Evolutionary conservation across 2,888 invertebrate genomes (phyloP), one percentile per base, ranked within the genome.

Genomic region (Brachypterus glaber): DNA sequence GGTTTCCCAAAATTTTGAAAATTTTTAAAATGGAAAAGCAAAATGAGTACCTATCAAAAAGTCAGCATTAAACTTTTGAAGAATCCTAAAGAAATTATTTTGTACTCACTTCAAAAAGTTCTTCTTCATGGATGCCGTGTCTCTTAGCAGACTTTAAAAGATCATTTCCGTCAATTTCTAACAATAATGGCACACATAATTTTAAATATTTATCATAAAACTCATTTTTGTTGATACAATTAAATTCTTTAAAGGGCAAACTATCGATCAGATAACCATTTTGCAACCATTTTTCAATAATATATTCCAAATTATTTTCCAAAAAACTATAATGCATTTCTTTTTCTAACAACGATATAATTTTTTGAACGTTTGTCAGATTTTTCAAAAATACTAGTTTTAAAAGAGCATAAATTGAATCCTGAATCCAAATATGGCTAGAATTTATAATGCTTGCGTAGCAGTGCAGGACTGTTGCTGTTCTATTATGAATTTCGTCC

Each of bases 301-400:
- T 42, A 64, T 68, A 69, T 33, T 66, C 65, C 39, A 68, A 54
- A 46, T 73, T 68, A 35, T 58, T 64, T 33, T 67, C 62, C 35
- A 71, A 47, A 48, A 74, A 71, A 4, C 50, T 42, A n/a, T 61
- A 53, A 3, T 61, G 47, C 13, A 51, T 57, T 9, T 59, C 30
- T 17, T 51, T 44, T 21, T 44, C 41, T 31, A 61, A 48, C 4
- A 32, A n/a, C 32, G n/a, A 9, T 8, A 7, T 32, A 13, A 4
- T 32, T 15, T 14, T 4, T 15, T 11, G n/a, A 7, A 32, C 32
- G 9, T 15, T 32, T 14, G 7, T 14, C 32, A 11, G 17, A 21
- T 21, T 21, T 9, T 21, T 5, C 5, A 21, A 21, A 5, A 21
- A 21, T 21, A 21, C 5, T 7, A 21, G 7, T 5, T 21, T 7